These are phyloP conservation scores for Ctenodactylus gundi DNA, from an alignment of 2,113 vertebrate genomes.

Conservation along the genomic window DNA sequence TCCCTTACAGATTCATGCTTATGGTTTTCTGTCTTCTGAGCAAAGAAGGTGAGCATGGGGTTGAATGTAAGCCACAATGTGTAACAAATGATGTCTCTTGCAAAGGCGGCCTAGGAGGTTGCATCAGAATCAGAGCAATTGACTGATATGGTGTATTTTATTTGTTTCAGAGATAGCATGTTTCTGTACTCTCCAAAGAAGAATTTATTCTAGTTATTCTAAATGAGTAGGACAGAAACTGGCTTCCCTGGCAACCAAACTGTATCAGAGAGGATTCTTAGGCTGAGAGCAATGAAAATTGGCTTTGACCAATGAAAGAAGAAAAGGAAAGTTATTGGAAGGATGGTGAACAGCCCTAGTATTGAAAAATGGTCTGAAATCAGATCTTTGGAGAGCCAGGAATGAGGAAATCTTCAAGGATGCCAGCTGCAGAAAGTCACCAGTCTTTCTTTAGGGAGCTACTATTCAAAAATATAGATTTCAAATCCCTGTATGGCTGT, in stretches of 20 bases:
- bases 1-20: not conserved
- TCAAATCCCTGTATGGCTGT: not conserved
- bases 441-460: not conserved
- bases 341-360: not conserved
- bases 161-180: not conserved
- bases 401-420: not conserved
- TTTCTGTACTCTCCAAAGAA: slow-evolving; percentile 19
- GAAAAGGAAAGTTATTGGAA: not conserved
- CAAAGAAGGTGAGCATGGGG: not conserved
- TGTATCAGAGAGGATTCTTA: not conserved
- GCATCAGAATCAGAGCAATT: not conserved
- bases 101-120: not conserved
- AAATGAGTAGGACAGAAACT: not conserved
- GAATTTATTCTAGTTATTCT: not conserved
- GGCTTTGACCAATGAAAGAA: slow-evolving; percentile 2
- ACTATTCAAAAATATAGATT: not conserved
- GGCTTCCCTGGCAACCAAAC: not conserved
- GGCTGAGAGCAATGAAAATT: slow-evolving; percentile 27
- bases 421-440: not conserved
- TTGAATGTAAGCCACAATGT: not conserved
- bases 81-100: not conserved
- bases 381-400: not conserved
- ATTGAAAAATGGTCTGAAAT: not conserved
- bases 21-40: not conserved
- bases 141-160: not conserved